A percentile compares a stretch with the other conserved stretches of the same genome.
phyloP scores from a whole-genome alignment of 1,140 invertebrate species.

The Sycobia sp. region DNA sequence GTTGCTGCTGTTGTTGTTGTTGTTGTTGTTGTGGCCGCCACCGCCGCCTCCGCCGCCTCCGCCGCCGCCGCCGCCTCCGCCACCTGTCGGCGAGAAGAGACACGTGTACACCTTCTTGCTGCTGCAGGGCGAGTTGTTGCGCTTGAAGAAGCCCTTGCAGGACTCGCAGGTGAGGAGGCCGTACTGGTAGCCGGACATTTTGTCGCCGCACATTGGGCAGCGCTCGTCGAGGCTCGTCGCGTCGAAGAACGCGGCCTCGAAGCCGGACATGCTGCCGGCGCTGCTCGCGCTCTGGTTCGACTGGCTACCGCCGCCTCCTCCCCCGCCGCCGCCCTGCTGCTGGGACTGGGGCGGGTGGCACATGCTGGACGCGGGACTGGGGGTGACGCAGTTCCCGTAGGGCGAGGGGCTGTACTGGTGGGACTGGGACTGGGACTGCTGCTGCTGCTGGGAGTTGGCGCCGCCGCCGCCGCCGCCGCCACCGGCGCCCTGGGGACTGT shows the following conservation, averaged over 20 bases:
- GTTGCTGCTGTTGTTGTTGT: constrained; percentile 85
- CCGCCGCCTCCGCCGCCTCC: constrained; percentile 20
- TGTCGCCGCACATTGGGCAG: constrained; percentile 98
- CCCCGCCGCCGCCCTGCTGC: constrained; percentile 40
- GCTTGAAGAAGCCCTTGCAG: constrained; percentile 97
- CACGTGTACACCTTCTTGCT: constrained; percentile 96
- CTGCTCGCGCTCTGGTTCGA: constrained; percentile 43
- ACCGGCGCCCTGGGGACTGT: constrained; percentile 61
- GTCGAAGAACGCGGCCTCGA: constrained; percentile 68
- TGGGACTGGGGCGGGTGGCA: constrained; percentile 52
- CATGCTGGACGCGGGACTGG: constrained; percentile 56
- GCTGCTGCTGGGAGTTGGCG: constrained; percentile 42
- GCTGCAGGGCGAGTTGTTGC: constrained; percentile 88
- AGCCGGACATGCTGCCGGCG: constrained; percentile 50
- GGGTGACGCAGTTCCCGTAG: constrained; percentile 51
- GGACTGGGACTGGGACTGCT: constrained; percentile 44
- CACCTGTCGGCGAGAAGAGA: constrained; percentile 73
- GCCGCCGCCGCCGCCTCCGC: constrained; percentile 53
- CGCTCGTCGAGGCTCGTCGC: constrained; percentile 92
- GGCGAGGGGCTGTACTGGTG: constrained; percentile 52
- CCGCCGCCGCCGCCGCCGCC: constrained; percentile 40
- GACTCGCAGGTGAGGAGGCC: constrained; percentile 98
- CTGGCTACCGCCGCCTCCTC: too few relatives aligned
- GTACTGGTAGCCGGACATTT: constrained; percentile 99
- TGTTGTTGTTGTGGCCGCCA: constrained; percentile 72